Conservation (phyloP, 2,797 vertebrate species). For the Gallirallus australis region DNA sequence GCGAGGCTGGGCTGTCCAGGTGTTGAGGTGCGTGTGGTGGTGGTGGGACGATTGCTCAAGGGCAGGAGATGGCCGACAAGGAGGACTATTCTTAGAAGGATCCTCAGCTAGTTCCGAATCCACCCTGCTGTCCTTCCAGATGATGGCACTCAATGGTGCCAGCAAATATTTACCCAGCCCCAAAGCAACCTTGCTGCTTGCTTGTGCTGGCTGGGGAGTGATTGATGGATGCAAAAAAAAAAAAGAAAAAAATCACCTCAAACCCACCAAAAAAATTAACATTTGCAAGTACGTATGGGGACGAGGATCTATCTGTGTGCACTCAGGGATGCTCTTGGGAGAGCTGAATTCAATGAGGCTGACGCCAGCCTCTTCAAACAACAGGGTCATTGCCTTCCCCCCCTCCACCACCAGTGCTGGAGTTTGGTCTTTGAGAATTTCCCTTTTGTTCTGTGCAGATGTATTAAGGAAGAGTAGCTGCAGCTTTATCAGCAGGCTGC, state of each 20-base stretch:
- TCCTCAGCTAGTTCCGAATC: background rate
- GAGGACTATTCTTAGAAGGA: background rate
- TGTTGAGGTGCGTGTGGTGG: background rate
- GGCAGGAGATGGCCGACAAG: background rate
- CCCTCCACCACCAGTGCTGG: no score
- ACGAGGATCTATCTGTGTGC: background rate
- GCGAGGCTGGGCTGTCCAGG: background rate
- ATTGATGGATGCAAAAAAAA: background rate
- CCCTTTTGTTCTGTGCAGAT: background rate
- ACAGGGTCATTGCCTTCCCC: background rate
- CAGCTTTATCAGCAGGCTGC: background rate
- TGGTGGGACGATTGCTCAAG: background rate
- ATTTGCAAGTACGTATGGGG: background rate
- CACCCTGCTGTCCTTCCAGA: background rate
- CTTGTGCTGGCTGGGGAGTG: background rate
- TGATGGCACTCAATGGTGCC: background rate
- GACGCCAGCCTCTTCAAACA: background rate
- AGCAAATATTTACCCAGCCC: conserved; percentile 18
- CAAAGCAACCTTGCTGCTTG: background rate
- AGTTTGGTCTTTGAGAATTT: background rate
- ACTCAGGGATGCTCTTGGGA: background rate
- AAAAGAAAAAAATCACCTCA: background rate
- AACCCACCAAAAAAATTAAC: background rate
- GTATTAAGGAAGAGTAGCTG: background rate
- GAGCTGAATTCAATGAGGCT: background rate